These are phyloP conservation scores for Lordiphosa clarofinis DNA, from an alignment of 1,140 invertebrate genomes.

Conservation along the genomic window DNA sequence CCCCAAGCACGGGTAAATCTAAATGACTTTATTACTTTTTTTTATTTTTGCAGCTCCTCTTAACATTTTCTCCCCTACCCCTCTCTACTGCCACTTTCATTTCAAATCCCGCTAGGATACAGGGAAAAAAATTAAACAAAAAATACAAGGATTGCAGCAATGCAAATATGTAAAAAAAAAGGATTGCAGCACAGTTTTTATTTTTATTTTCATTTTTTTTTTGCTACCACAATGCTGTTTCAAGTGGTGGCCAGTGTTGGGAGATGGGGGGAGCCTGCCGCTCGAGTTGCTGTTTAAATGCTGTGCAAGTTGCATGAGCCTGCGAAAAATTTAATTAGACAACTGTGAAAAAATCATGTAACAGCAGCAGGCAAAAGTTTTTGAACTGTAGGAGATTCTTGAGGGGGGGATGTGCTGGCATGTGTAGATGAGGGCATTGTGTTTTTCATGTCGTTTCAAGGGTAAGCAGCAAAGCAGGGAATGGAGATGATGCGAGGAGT, in stretches of 20 bases:
- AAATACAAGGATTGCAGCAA: conserved; percentile 46
- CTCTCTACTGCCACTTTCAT: conserved; percentile 69
- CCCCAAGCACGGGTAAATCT: conserved; percentile 69
- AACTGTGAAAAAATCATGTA: conserved; percentile 48
- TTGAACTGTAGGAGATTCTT: conserved; percentile 4
- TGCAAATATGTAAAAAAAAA: conserved; percentile 48
- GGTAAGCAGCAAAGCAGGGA: conserved; percentile 44
- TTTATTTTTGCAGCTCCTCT: conserved; percentile 24
- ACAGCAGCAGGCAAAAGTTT: conserved; percentile 36
- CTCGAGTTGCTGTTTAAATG: conserved; percentile 61
- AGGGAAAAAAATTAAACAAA: conserved; percentile 21
- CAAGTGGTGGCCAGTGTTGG: conserved; percentile 36
- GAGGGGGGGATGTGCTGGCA: conserved; percentile 25
- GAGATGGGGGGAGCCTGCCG: conserved; percentile 14
- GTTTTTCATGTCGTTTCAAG: conserved; percentile 63
- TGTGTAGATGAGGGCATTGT: conserved; percentile 42
- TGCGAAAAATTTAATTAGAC: conserved; percentile 71
- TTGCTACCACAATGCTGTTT: conserved; percentile 39
- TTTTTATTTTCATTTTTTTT: conserved; percentile 19
- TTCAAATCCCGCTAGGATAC: conserved; percentile 68
- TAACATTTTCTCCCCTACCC: conserved; percentile 15
- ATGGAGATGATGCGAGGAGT: conserved; percentile 11
- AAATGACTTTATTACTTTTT: conserved; percentile 77
- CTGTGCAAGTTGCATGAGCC: conserved; percentile 41
- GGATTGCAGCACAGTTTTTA: conserved; percentile 34